These are phyloP conservation scores for Limenitis camilla DNA, from an alignment of 2,888 invertebrate genomes.

Conservation along the genomic window DNA sequence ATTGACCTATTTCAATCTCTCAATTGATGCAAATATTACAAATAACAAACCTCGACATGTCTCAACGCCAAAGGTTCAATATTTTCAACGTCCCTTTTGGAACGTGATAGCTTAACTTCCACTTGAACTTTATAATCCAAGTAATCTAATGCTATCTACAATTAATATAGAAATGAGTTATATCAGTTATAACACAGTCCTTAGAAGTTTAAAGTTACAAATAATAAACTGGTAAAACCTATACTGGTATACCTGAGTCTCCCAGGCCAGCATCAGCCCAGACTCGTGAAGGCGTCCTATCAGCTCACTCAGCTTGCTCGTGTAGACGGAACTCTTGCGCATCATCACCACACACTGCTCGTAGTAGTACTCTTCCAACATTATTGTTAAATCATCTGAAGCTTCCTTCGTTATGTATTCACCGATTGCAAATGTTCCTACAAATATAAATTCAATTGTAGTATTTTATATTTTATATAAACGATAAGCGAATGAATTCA, in stretches of 20 bases:
- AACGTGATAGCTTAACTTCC: conserved; percentile 65
- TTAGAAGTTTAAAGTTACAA: no score
- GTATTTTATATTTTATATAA: no score
- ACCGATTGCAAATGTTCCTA: conserved; percentile 79
- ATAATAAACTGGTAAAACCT: no score
- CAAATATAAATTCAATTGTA: no score
- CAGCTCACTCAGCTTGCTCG: conserved; percentile 70
- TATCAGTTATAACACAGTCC: no score
- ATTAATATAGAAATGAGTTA: conserved; percentile 13
- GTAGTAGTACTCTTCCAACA: conserved; percentile 80
- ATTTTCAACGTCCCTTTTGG: conserved; percentile 44
- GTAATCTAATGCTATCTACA: conserved; percentile 66
- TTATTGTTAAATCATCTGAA: conserved; percentile 72
- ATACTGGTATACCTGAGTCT: conserved; percentile 71
- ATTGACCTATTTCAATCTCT: no score
- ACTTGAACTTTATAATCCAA: conserved; percentile 70
- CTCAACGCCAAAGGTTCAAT: conserved; percentile 40
- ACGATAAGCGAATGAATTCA: neutral
- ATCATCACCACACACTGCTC: conserved; percentile 76
- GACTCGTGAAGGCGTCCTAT: conserved; percentile 76
- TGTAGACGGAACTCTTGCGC: conserved; percentile 76
- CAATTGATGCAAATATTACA: no score
- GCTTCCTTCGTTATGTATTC: conserved; percentile 76
- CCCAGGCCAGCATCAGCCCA: conserved; percentile 78
- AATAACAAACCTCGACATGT: conserved; percentile 43